Evolutionary conservation across 2,113 vertebrate species (phyloP).

Genomic region (Sinocyclocheilus grahami): DNA sequence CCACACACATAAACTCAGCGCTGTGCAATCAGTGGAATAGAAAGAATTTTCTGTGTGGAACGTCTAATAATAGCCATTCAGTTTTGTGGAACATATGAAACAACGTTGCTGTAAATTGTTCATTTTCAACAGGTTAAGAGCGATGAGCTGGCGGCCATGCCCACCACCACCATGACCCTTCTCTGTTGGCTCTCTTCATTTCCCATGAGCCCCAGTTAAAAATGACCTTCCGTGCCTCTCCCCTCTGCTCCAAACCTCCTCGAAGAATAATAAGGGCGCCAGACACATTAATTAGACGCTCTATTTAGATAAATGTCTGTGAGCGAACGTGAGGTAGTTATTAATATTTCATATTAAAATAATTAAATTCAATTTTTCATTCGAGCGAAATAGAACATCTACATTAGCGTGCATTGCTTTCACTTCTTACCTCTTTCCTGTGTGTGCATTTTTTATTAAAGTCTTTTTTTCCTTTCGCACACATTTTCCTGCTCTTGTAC

Average conservation of each 20-base stretch:
- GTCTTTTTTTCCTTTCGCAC: slow-evolving; percentile 19
- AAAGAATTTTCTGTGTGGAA: neutral
- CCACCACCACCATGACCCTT: neutral
- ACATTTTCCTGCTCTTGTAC: slow-evolving; percentile 25
- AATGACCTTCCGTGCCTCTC: slow-evolving; percentile 75
- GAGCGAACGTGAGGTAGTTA: slow-evolving; percentile 81
- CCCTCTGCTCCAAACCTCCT: slow-evolving; percentile 74
- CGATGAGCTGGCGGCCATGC: neutral
- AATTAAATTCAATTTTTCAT: slow-evolving; percentile 64
- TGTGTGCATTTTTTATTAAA: neutral
- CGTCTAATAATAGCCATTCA: slow-evolving; percentile 20
- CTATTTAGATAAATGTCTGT: slow-evolving; percentile 88
- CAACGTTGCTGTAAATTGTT: neutral
- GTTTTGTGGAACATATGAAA: slow-evolving; percentile 18
- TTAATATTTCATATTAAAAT: slow-evolving; percentile 88
- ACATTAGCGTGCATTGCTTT: slow-evolving; percentile 48
- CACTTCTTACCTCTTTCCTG: neutral
- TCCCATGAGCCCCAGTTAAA: slow-evolving; percentile 71
- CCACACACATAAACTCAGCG: neutral
- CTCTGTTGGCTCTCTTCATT: slow-evolving; percentile 33
- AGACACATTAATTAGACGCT: slow-evolving; percentile 92
- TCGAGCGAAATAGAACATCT: slow-evolving; percentile 56
- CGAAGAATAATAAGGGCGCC: slow-evolving; percentile 88
- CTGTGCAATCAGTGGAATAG: neutral
- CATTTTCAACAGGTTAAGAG: slow-evolving; percentile 35